Evolutionary conservation across 2,797 vertebrate species (phyloP), one percentile per base, ranked within the genome.

Genomic region (Pseudomugil gertrudae): DNA sequence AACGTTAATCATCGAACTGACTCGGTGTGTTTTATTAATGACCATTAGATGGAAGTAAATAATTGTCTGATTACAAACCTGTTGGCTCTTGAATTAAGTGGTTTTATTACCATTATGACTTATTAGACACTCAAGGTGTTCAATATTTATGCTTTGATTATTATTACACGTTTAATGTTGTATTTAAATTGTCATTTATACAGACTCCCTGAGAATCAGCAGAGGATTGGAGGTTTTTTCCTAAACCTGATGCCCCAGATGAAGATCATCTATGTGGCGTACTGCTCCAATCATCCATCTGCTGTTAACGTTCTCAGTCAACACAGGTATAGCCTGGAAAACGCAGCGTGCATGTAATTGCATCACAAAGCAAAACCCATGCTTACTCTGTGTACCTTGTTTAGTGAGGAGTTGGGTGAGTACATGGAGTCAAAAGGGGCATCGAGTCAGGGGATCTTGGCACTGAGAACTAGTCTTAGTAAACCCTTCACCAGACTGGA

Each of bases 401-500:
- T 43, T 81, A 99, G 98, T 71, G 96, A 99, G 80, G 95, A 96
- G 33, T 90, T 99, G 66, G 95, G 95, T 40, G 95, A 96, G 77
- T 98, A 95, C 91, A 98, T 99, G 97, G 98, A 99, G 89, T 83
- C 93, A 30, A 97, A 95, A 88, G 98, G 97, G 60, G 96, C 96
- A 35, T 93, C 91, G 72, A 92, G 92, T 70, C 97, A 96, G 1
- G 98, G 98, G 69, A 95, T 97, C 87, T 92, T 98, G 56, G 95
- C 95, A n/a, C 84, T 99, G 83, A 99, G 97, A 77, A 97, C 95
- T 0, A 96, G 96, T 85, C 94, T 99, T 85, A 99, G 98, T 92
- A 98, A 97, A 87, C 96, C 98, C 1, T 99, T 99, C 88, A 96
- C 96, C 93, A 94, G 98, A 73, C 94, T 99, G 84, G 96, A 98